Percentiles rank a stretch among this genome's conserved stretches.
These are phyloP conservation scores for Typhlomys cinereus DNA, from an alignment of 2,113 vertebrate genomes.

Conservation along the genomic window DNA sequence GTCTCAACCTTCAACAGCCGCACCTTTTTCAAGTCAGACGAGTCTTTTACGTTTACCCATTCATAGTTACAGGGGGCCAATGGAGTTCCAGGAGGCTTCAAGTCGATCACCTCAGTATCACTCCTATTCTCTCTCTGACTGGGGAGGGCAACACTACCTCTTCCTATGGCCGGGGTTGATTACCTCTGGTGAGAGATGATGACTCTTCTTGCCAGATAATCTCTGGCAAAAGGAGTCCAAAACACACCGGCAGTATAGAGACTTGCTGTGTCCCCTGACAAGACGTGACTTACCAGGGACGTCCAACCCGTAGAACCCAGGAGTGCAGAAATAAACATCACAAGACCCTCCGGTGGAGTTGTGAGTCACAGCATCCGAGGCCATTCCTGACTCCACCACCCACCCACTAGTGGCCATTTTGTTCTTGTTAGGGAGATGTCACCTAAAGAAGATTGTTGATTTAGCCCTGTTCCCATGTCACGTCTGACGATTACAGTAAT, in stretches of 20 bases:
- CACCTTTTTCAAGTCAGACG: slow-evolving; percentile 17
- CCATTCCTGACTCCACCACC: background rate
- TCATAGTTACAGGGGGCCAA: background rate
- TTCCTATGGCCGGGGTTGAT: background rate
- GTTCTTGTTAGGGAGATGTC: background rate
- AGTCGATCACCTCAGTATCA: background rate
- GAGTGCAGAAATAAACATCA: background rate
- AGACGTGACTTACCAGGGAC: background rate
- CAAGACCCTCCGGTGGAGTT: background rate
- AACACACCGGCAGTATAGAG: background rate
- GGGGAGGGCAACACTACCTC: background rate
- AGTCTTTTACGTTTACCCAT: background rate
- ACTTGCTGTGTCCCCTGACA: background rate
- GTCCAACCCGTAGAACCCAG: background rate
- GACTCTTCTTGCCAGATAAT: background rate
- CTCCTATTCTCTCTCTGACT: background rate
- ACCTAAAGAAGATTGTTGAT: background rate
- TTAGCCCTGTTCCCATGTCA: slow-evolving; percentile 1
- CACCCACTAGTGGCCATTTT: background rate
- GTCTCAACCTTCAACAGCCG: background rate
- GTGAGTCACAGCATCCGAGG: background rate
- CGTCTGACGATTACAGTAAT: background rate
- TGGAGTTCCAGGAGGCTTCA: background rate
- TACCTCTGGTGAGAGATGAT: background rate
- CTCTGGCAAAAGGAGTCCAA: background rate